These are phyloP conservation scores for Battus philenor DNA, from an alignment of 1,140 invertebrate species.

Conservation along the genomic window DNA sequence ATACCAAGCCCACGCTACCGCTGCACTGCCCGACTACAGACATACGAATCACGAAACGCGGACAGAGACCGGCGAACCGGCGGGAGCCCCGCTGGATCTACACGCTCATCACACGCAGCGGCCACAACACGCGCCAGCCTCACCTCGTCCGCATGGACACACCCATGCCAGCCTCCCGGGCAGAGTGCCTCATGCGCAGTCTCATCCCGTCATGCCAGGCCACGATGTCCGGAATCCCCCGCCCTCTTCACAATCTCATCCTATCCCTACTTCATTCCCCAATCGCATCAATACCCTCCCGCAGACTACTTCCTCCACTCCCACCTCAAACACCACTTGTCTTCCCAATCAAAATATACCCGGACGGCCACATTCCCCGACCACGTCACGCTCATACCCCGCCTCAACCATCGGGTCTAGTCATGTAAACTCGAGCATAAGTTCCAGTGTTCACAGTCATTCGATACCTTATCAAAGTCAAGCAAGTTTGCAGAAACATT, in stretches of 20 bases:
- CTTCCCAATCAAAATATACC: slow-evolving; percentile 54
- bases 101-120: slow-evolving; percentile 58
- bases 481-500: slow-evolving; percentile 69
- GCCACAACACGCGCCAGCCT: slow-evolving; percentile 56
- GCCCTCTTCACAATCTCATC: slow-evolving; percentile 56
- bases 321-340: slow-evolving; percentile 50
- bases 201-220: slow-evolving; percentile 71
- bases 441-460: slow-evolving; percentile 64
- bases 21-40: slow-evolving; percentile 76
- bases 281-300: slow-evolving; percentile 71
- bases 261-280: slow-evolving; percentile 77
- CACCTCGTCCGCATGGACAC: no score
- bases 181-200: slow-evolving; percentile 70
- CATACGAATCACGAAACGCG: slow-evolving; percentile 77
- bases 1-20: slow-evolving; percentile 85
- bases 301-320: slow-evolving; percentile 68
- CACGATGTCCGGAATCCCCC: slow-evolving; percentile 55
- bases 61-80: slow-evolving; percentile 56
- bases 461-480: slow-evolving; percentile 63
- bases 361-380: slow-evolving; percentile 49
- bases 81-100: slow-evolving; percentile 74
- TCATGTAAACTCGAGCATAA: slow-evolving; percentile 68
- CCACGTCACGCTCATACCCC: slow-evolving; percentile 53
- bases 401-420: slow-evolving; percentile 64
- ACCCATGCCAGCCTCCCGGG: slow-evolving; percentile 49